A percentile compares a stretch with the other conserved stretches of the same genome.
Conservation (phyloP, 2,113 vertebrate genomes). For the Taurulus bubalis region DNA sequence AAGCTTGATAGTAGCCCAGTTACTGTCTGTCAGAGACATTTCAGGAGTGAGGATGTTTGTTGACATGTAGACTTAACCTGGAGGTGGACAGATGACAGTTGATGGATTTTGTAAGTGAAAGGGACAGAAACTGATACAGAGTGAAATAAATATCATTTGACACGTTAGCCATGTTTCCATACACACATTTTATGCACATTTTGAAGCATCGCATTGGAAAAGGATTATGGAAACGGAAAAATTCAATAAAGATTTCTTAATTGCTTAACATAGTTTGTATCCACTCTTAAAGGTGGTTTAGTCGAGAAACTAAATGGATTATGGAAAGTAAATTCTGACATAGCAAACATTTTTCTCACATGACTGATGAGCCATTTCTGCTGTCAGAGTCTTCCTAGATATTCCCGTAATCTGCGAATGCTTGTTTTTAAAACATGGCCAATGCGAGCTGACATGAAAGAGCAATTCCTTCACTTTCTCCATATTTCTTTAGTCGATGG, state of each 20-base stretch:
- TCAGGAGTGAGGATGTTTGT: background rate
- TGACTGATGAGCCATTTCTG: too few relatives aligned
- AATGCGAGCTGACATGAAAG: too few relatives aligned
- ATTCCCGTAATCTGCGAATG: too few relatives aligned
- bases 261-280: background rate
- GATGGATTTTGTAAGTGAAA: conserved; percentile 22
- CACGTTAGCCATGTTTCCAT: background rate
- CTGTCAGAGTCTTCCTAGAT: too few relatives aligned
- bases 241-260: background rate
- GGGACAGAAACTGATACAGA: conserved; percentile 39
- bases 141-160: conserved; percentile 25
- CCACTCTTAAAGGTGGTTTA: background rate
- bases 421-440: too few relatives aligned
- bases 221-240: background rate
- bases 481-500: too few relatives aligned
- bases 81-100: conserved; percentile 7
- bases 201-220: too few relatives aligned
- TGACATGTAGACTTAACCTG: conserved; percentile 12
- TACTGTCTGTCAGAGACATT: conserved; percentile 10
- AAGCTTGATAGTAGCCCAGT: conserved; percentile 19
- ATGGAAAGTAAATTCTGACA: background rate
- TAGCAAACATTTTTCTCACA: background rate
- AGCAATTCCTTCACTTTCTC: too few relatives aligned
- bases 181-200: background rate
- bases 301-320: background rate